Conservation (phyloP, 2,113 vertebrate species). For the Ascaphus truei region DNA sequence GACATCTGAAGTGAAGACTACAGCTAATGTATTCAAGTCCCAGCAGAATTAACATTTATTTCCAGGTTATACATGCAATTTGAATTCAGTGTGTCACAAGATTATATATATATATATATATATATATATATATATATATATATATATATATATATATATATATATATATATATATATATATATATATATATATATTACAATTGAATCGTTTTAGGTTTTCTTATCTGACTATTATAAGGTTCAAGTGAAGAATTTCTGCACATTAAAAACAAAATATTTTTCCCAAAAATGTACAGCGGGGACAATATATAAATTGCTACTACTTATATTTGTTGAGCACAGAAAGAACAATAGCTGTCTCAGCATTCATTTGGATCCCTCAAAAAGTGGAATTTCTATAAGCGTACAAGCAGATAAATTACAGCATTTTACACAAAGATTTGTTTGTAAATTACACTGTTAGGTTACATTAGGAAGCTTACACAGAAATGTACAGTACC, state of each 20-base stretch:
- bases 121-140: background rate
- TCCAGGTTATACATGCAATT: slow-evolving; percentile 49
- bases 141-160: slow-evolving; percentile 3
- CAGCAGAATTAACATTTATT: slow-evolving; percentile 46
- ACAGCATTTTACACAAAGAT: slow-evolving; percentile 73
- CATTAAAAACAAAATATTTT: slow-evolving; percentile 64
- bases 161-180: slow-evolving; percentile 38
- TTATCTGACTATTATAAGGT: slow-evolving; percentile 46
- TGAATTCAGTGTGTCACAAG: slow-evolving; percentile 46
- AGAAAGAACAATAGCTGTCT: slow-evolving; percentile 73
- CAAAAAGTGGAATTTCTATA: slow-evolving; percentile 61
- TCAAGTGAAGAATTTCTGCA: slow-evolving; percentile 63
- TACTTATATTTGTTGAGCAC: slow-evolving; percentile 70
- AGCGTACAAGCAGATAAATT: slow-evolving; percentile 86
- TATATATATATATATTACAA: background rate
- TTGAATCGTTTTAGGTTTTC: slow-evolving; percentile 36
- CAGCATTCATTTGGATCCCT: slow-evolving; percentile 72
- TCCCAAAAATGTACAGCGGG: slow-evolving; percentile 76
- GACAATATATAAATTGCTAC: slow-evolving; percentile 74
- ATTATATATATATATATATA: slow-evolving; percentile 42
- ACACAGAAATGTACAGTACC: slow-evolving; percentile 53
- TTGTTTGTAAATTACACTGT: slow-evolving; percentile 62
- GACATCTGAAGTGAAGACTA: slow-evolving; percentile 37
- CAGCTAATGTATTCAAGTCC: slow-evolving; percentile 46
- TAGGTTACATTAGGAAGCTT: slow-evolving; percentile 60